Evolutionary conservation across 2,797 vertebrate species (phyloP).

Genomic region (Buphagus erythrorhynchus): DNA sequence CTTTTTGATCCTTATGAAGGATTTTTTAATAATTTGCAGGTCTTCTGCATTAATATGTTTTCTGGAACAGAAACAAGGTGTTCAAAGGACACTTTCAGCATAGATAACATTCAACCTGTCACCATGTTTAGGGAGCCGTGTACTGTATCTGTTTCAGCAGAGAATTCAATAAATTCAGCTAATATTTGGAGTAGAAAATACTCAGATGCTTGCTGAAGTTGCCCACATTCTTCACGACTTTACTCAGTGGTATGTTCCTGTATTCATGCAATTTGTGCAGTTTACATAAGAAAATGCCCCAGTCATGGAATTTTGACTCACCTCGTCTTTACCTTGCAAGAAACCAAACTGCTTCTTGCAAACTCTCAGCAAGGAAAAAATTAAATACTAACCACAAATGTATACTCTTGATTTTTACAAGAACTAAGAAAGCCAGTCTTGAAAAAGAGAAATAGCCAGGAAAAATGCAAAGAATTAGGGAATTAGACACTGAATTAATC

Average conservation of each 20-base stretch:
- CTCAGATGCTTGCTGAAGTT: background rate
- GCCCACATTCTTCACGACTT: background rate
- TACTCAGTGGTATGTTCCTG: background rate
- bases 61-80: background rate
- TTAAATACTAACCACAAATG: background rate
- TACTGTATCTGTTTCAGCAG: background rate
- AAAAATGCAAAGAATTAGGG: background rate
- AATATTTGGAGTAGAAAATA: background rate
- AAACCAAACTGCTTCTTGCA: background rate
- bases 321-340: background rate
- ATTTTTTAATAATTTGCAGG: background rate
- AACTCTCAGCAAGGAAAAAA: background rate
- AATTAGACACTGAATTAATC: background rate
- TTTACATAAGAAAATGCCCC: background rate
- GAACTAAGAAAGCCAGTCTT: background rate
- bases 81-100: background rate
- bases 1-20: background rate
- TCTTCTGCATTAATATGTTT: background rate
- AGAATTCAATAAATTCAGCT: background rate
- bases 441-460: background rate
- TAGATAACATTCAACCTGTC: background rate
- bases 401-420: background rate
- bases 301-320: background rate
- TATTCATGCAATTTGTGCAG: background rate
- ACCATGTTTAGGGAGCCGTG: background rate